Conservation (phyloP, 2,888 invertebrate species). For the Yponomeuta cagnagella region DNA sequence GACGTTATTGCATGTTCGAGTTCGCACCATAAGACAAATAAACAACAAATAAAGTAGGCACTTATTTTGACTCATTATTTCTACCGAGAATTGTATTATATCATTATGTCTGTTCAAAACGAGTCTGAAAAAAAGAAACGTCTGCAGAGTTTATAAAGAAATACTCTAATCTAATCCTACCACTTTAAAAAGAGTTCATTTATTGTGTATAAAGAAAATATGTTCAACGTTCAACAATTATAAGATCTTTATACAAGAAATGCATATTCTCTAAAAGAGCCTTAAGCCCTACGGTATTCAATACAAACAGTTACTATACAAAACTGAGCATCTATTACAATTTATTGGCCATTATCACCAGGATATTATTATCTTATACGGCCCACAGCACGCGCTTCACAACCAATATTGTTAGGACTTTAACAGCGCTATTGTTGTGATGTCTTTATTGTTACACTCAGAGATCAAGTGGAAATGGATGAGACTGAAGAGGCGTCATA, state of each 20-base stretch:
- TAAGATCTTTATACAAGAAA: too few relatives aligned
- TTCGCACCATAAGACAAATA: neutral
- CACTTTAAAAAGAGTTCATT: too few relatives aligned
- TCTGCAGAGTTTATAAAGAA: too few relatives aligned
- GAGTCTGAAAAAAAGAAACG: too few relatives aligned
- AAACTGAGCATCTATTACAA: slow-evolving; percentile 23
- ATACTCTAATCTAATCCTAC: too few relatives aligned
- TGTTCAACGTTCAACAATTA: too few relatives aligned
- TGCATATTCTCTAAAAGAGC: neutral
- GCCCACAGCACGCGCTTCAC: neutral
- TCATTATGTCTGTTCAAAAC: too few relatives aligned
- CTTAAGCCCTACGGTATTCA: neutral
- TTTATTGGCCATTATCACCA: slow-evolving; percentile 50
- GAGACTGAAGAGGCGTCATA: neutral
- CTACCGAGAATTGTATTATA: too few relatives aligned
- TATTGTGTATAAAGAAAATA: too few relatives aligned
- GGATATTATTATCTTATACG: slow-evolving; percentile 12
- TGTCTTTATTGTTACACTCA: neutral
- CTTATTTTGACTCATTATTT: too few relatives aligned
- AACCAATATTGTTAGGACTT: slow-evolving; percentile 2
- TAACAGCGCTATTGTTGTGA: neutral
- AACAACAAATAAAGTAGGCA: too few relatives aligned
- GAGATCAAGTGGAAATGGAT: neutral
- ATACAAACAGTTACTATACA: neutral
- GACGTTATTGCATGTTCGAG: neutral